Evolutionary conservation across 2,113 vertebrate species (phyloP), one percentile per base, ranked within the genome.

Genomic region (Gasterosteus nipponicus): DNA sequence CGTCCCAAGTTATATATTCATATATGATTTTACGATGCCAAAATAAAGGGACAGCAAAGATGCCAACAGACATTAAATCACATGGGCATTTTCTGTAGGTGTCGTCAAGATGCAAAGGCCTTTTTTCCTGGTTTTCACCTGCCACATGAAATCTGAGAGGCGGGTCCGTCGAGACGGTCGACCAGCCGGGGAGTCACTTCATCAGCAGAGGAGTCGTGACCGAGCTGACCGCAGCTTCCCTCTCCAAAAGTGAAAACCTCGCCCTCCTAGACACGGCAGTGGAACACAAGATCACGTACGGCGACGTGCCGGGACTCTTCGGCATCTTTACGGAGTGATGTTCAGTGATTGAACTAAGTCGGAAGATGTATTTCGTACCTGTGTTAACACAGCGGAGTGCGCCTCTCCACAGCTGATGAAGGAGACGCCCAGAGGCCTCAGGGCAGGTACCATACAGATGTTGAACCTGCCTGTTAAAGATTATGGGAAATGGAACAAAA

Each of bases 171-270:
- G 88, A 98, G 92, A n/a, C 95, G 94, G 15, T 95, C 94, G 76
- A 99, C 96, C 86, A 95, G 95, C 88, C 93, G 94, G 77, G 97
- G 97, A 49, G 88, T 93, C 89, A 96, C 89, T 83, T 98, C 96
- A 78, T 96, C 93, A 69, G 91, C 91, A 22, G 95, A 94, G 59
- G 95, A 96, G 75, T 93, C 95, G 89, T 98, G 97, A 76, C 97
- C 97, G 59, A 99, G 93, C 82, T 98, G 97, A 79, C 97, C 97
- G 75, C 95, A 93, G 61, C 94, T 91, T 91, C 97, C 97, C 74
- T 96, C 95, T 91, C 97, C 97, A 92, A 98, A 98, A n/a, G 97
- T 99, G 87, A 96, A 98, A 68, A 99, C 97, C 1, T 95, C 89
- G 61, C 96, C 96, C 83, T 95, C 93, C 97, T 99, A 67, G 18